Conservation (phyloP, 2,797 vertebrate species). For the Dryobates pubescens region DNA sequence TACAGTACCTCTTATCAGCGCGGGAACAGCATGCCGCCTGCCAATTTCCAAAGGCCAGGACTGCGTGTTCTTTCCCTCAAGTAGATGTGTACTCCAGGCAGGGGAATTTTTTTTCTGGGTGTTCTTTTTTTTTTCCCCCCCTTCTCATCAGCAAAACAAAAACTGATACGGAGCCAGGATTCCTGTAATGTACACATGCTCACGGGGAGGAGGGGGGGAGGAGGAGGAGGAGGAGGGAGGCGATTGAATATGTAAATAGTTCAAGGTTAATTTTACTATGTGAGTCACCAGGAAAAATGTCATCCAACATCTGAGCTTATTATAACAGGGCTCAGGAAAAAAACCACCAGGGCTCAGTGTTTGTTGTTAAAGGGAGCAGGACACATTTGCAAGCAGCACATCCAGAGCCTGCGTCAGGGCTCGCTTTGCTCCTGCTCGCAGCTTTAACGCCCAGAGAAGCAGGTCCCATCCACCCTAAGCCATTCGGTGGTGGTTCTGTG, state of each 20-base stretch:
- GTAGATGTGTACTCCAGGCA: slow-evolving; percentile 83
- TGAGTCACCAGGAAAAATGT: slow-evolving; percentile 55
- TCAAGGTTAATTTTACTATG: slow-evolving; percentile 70
- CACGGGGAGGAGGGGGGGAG: background rate
- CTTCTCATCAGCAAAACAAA: slow-evolving; percentile 82
- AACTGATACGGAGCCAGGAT: slow-evolving; percentile 56
- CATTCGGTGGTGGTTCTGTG: no score
- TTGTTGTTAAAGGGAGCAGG: slow-evolving; percentile 48
- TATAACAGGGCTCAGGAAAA: slow-evolving; percentile 17
- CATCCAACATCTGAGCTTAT: slow-evolving; percentile 56
- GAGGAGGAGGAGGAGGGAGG: slow-evolving; percentile 3
- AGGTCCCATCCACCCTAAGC: no score
- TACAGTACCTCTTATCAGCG: slow-evolving; percentile 98
- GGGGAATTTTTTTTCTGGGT: slow-evolving; percentile 33
- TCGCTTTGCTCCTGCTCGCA: background rate
- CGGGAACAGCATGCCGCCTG: slow-evolving; percentile 88
- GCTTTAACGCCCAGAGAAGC: background rate
- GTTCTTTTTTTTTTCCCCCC: slow-evolving; percentile 38
- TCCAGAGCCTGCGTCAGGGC: background rate
- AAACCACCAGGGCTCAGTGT: background rate
- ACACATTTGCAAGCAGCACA: background rate
- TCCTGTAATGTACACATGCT: slow-evolving; percentile 52
- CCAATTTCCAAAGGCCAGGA: slow-evolving; percentile 93
- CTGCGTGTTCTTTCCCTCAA: slow-evolving; percentile 89
- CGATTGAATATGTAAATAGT: slow-evolving; percentile 57